Evolutionary conservation across 2,113 vertebrate genomes (phyloP).

Genomic region (Xiphophorus maculatus): DNA sequence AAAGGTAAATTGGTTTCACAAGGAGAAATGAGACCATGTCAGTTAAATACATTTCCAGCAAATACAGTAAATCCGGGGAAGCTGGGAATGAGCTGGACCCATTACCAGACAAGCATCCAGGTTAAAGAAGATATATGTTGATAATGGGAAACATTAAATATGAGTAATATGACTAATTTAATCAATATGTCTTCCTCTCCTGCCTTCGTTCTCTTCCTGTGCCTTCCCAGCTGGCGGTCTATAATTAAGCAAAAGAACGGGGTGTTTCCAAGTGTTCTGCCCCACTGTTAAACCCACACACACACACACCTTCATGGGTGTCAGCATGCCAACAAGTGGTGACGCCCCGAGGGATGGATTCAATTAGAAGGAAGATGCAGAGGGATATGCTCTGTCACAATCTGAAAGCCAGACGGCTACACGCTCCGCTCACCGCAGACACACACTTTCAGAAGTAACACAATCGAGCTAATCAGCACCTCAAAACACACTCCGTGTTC

Average conservation of each 20-base stretch:
- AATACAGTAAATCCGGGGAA: too few relatives aligned
- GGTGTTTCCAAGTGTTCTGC: slow-evolving; percentile 21
- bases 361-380: slow-evolving; percentile 69
- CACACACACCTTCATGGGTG: slow-evolving; percentile 52
- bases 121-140: slow-evolving; percentile 6
- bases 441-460: slow-evolving; percentile 14
- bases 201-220: slow-evolving; percentile 45
- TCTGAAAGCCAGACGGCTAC: slow-evolving; percentile 33
- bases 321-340: slow-evolving; percentile 66
- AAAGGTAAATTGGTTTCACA: background rate
- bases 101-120: background rate
- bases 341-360: slow-evolving; percentile 68
- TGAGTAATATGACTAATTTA: slow-evolving; percentile 58
- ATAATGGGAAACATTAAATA: slow-evolving; percentile 62
- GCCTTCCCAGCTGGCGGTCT: slow-evolving; percentile 52
- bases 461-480: slow-evolving; percentile 54
- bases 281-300: slow-evolving; percentile 2
- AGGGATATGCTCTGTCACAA: slow-evolving; percentile 68
- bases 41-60: too few relatives aligned
- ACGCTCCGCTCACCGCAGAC: slow-evolving; percentile 3
- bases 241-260: slow-evolving; percentile 69
- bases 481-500: slow-evolving; percentile 22
- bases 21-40: background rate
- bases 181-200: slow-evolving; percentile 62
- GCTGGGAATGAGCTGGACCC: background rate